These are phyloP conservation scores for Drosophila bipectinata DNA, from an alignment of 1,140 invertebrate species.

Conservation along the genomic window DNA sequence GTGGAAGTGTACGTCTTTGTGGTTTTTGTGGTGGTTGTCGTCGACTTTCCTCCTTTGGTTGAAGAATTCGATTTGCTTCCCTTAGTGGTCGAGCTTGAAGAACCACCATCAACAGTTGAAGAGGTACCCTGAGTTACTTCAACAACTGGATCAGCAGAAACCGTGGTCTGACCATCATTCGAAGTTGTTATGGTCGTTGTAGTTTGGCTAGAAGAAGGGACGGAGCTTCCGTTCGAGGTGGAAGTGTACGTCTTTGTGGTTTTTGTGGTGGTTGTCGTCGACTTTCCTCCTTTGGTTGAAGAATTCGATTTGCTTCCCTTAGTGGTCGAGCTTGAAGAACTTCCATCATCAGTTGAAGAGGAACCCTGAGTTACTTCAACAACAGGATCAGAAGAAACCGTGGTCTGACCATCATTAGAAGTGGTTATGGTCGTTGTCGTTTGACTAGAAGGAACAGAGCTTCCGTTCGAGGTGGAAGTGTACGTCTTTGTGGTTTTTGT, in stretches of 20 bases:
- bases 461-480: not conserved
- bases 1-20: not conserved
- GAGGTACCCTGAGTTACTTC: not conserved
- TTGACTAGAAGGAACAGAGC: not conserved
- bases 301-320: not conserved
- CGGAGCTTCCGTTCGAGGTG: not conserved
- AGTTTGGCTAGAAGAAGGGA: not conserved
- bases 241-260: not conserved
- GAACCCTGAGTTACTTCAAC: not conserved
- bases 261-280: not conserved
- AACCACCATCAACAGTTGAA: not conserved
- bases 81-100: too few species aligned
- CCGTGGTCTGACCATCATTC: not conserved
- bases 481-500: not conserved
- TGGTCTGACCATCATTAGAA: not conserved
- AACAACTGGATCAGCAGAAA: not conserved
- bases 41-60: not conserved
- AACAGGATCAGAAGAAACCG: not conserved
- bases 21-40: not conserved
- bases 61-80: too few species aligned
- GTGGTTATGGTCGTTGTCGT: constrained; percentile 19
- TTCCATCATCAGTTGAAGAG: not conserved
- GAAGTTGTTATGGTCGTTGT: constrained; percentile 10
- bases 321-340: not conserved
- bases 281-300: not conserved